Evolutionary conservation across 1,140 invertebrate species (phyloP), one percentile per base, ranked within the genome.

Genomic region (Diorhabda carinulata): DNA sequence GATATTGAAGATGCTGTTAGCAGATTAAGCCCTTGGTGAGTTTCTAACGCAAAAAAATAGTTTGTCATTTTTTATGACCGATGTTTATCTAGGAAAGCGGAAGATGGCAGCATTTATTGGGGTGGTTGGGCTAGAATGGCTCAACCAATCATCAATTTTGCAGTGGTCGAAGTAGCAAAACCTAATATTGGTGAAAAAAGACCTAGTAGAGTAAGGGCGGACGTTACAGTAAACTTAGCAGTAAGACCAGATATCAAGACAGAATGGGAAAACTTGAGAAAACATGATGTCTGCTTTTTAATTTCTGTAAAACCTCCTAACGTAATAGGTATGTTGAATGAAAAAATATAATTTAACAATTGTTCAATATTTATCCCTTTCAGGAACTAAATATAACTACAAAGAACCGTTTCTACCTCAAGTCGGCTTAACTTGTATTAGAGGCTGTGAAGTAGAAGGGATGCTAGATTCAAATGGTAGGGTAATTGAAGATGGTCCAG

Each of bases 71-170:
- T 42, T 69, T 43, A 25, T 45, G 25, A 25, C 25, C 3, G 47
- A 67, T 25, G 25, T 25, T 74, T 61, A 57, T 79, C 40, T 72
- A 92, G 91, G 92, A 87, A 87, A 83, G 86, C 93, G 5, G 96
- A 98, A 85, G 93, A 97, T 81, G 90, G 87, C 0, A 89, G 87
- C 64, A 89, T 91, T 43, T 91, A 94, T 74, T 99, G 97, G 84
- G 95, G 95, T 5, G 97, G 98, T 10, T 99, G 97, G 97, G 96
- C 98, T 0, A 86, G 97, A 70, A 99, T 99, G 98, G 97, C 98
- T 2, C 92, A 98, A 75, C 95, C 96, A 0, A 94, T 99, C 57
- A 86, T 89, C 5, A 90, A 90, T 69, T 98, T 99, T 83, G 92
- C 92, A 7, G 93, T 99, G 10, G 94, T 98, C n/a, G 96, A 98